Evolutionary conservation across 2,888 invertebrate genomes (phyloP).

Genomic region (Lasioglossum leucozonium): DNA sequence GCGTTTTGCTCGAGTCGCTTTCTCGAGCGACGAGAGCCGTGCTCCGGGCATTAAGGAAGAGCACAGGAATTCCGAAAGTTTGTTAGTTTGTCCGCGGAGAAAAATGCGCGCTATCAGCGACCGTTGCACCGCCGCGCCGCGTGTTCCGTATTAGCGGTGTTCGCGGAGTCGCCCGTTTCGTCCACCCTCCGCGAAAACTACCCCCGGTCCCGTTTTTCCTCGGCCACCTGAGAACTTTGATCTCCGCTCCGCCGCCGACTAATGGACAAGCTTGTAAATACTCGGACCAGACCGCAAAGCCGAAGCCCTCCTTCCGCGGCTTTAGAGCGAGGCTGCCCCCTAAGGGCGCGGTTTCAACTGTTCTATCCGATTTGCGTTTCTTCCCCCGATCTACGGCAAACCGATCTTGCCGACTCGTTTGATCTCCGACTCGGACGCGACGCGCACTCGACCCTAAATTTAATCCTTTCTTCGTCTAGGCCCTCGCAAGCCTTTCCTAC

Average conservation of each 20-base stretch:
- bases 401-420: conserved; percentile 13
- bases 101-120: conserved; percentile 58
- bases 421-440: conserved; percentile 13
- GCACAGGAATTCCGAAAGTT: conserved; percentile 65
- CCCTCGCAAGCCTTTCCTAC: neutral
- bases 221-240: conserved; percentile 12
- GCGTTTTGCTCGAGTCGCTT: conserved; percentile 48
- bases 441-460: neutral
- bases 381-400: neutral
- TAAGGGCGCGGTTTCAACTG: neutral
- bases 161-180: neutral
- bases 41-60: conserved; percentile 50
- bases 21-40: conserved; percentile 32
- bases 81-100: conserved; percentile 58
- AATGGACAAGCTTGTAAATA: neutral
- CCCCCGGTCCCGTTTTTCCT: neutral
- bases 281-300: neutral
- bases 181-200: neutral
- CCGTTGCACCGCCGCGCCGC: conserved; percentile 2
- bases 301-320: conserved; percentile 2
- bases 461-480: neutral
- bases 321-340: neutral
- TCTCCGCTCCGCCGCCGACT: neutral
- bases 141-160: neutral
- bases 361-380: conserved; percentile 9